Evolutionary conservation across 2,797 vertebrate species (phyloP).

Genomic region (Phalloptychus januarius): DNA sequence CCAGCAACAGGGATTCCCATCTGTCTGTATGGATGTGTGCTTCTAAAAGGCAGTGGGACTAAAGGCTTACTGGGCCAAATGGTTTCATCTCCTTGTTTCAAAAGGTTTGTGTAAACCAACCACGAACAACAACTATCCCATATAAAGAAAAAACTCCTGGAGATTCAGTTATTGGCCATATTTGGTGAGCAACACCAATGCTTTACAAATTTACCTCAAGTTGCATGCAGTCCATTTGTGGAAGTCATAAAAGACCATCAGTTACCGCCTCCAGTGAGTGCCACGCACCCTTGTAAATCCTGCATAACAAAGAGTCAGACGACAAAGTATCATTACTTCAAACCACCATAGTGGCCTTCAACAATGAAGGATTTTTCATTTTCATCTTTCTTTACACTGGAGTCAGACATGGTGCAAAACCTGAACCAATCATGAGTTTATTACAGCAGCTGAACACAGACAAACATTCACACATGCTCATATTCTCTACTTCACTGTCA

Average conservation of each 20-base stretch:
- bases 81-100: not conserved
- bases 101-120: not conserved
- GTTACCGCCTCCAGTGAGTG: not conserved
- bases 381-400: not conserved
- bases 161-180: not conserved
- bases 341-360: not conserved
- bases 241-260: not conserved
- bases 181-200: not conserved
- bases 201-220: not conserved
- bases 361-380: not conserved
- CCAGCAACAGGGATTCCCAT: too few relatives aligned
- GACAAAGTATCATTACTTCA: not conserved
- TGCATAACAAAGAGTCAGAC: not conserved
- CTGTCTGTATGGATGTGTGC: not conserved
- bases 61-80: not conserved
- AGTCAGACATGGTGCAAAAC: not conserved
- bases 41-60: not conserved
- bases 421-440: not conserved
- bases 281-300: too few relatives aligned
- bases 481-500: not conserved
- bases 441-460: not conserved
- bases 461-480: not conserved
- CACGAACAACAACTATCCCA: not conserved
- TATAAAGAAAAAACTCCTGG: not conserved
- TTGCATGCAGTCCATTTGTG: not conserved